A percentile compares a stretch with the other conserved stretches of the same genome.
Conservation (phyloP, 2,888 invertebrate genomes). For the Chrysotoxum bicinctum region DNA sequence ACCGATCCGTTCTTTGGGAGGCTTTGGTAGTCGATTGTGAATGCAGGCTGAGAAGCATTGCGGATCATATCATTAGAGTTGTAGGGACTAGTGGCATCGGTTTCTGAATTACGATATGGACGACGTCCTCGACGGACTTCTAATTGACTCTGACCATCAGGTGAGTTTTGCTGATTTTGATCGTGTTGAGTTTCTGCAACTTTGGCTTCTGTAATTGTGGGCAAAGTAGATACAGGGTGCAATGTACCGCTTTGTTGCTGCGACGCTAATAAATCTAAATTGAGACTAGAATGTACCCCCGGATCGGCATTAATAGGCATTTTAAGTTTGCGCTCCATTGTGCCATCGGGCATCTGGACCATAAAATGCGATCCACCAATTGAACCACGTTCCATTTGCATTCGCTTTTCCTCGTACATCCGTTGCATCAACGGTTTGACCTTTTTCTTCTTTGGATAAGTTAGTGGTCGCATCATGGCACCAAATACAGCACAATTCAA, state of each 20-base stretch:
- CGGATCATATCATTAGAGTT: slow-evolving; percentile 85
- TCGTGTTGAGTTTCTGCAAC: slow-evolving; percentile 83
- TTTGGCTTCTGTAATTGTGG: slow-evolving; percentile 94
- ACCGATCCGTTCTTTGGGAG: slow-evolving; percentile 94
- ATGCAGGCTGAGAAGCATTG: slow-evolving; percentile 94
- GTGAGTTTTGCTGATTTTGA: slow-evolving; percentile 53
- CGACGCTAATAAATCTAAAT: slow-evolving; percentile 89
- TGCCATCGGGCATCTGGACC: slow-evolving; percentile 94
- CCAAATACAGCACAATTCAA: slow-evolving; percentile 95
- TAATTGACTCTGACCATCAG: slow-evolving; percentile 74
- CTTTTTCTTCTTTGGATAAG: slow-evolving; percentile 81
- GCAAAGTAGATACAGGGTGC: slow-evolving; percentile 92
- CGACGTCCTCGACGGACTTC: slow-evolving; percentile 75
- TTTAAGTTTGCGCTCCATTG: slow-evolving; percentile 94
- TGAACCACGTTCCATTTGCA: slow-evolving; percentile 95
- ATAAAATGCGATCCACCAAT: slow-evolving; percentile 93
- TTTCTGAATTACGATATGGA: slow-evolving; percentile 79
- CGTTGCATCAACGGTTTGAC: slow-evolving; percentile 92
- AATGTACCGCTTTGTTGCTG: slow-evolving; percentile 87
- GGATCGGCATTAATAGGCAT: slow-evolving; percentile 96
- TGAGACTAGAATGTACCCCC: slow-evolving; percentile 95
- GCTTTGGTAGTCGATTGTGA: slow-evolving; percentile 83
- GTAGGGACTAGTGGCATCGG: slow-evolving; percentile 78
- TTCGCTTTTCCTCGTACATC: slow-evolving; percentile 95
- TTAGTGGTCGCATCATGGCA: slow-evolving; percentile 81